A percentile compares a stretch with the other conserved stretches of the same genome.
Evolutionary conservation across 2,797 vertebrate species (phyloP).

Genomic region (Apogon talboti): DNA sequence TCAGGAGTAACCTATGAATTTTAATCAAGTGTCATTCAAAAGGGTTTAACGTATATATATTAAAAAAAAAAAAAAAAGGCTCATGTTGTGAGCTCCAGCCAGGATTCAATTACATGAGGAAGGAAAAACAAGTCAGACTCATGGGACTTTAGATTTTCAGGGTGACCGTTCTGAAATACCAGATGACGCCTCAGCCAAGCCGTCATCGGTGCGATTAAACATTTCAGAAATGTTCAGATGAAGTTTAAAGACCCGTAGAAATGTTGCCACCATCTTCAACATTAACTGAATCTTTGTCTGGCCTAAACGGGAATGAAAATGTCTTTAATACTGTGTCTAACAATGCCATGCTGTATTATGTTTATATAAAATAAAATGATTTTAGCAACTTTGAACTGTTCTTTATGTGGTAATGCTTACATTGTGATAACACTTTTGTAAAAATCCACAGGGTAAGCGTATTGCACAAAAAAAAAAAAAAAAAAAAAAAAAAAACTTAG

Average conservation of each 20-base stretch:
- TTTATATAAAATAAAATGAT: constrained; percentile 55
- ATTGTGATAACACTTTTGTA: not conserved
- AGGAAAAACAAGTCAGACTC: not conserved
- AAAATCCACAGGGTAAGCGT: not conserved
- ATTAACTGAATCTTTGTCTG: constrained; percentile 21
- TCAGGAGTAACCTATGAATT: not conserved
- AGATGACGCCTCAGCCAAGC: constrained; percentile 68
- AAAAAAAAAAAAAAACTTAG: too few species aligned
- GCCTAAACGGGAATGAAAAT: constrained; percentile 21
- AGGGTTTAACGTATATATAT: not conserved
- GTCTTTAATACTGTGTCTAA: constrained; percentile 22
- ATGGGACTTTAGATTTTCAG: constrained; percentile 23
- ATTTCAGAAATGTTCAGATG: constrained; percentile 18
- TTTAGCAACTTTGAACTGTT: too few species aligned
- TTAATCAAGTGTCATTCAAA: constrained; percentile 3
- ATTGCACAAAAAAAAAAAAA: too few species aligned
- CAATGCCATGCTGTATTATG: constrained; percentile 10
- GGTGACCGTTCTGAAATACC: constrained; percentile 16
- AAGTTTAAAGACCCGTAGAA: constrained; percentile 30
- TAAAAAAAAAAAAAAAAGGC: not conserved
- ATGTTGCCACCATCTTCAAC: not conserved
- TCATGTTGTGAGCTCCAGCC: constrained; percentile 5
- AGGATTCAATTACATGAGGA: constrained; percentile 16
- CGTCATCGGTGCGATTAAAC: constrained; percentile 30
- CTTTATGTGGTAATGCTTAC: not conserved